Evolutionary conservation across 30 jellyfish, hydroid and myxozoan species (phyloP).

Genomic region (Rhopilema esculentum): DNA sequence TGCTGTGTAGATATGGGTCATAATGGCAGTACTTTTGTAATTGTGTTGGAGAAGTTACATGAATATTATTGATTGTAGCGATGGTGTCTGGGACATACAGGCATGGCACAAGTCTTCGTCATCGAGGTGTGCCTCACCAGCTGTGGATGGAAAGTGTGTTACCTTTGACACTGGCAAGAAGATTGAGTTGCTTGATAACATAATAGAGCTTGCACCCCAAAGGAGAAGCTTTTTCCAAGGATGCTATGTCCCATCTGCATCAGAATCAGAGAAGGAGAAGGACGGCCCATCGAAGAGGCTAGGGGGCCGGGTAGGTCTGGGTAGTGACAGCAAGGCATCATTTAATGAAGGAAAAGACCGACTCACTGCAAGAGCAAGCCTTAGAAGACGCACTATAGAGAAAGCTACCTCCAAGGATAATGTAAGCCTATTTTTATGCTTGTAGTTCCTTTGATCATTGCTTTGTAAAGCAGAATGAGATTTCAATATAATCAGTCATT

Average conservation of each 20-base stretch:
- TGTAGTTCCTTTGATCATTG: neutral
- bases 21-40: too few relatives aligned
- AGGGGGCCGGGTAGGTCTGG: constrained; percentile 49
- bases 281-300: constrained; percentile 54
- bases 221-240: constrained; percentile 95
- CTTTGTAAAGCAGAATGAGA: neutral
- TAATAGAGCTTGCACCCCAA: constrained; percentile 93
- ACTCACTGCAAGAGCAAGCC: constrained; percentile 94
- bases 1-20: too few relatives aligned
- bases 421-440: constrained; percentile 31
- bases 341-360: constrained; percentile 76
- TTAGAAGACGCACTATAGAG: constrained; percentile 79
- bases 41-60: too few relatives aligned
- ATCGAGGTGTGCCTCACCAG: constrained; percentile 89
- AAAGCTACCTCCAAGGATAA: constrained; percentile 63
- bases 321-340: constrained; percentile 31
- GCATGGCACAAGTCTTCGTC: constrained; percentile 88
- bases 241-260: constrained; percentile 84
- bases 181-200: constrained; percentile 75
- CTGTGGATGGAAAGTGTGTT: constrained; percentile 71
- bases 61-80: constrained; percentile 41
- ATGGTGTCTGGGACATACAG: constrained; percentile 96
- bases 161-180: constrained; percentile 77
- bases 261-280: constrained; percentile 71
- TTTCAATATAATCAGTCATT: neutral